Base-by-base conservation (phyloP, 2,113 vertebrate species). In the Tragelaphus scriptus region DNA sequence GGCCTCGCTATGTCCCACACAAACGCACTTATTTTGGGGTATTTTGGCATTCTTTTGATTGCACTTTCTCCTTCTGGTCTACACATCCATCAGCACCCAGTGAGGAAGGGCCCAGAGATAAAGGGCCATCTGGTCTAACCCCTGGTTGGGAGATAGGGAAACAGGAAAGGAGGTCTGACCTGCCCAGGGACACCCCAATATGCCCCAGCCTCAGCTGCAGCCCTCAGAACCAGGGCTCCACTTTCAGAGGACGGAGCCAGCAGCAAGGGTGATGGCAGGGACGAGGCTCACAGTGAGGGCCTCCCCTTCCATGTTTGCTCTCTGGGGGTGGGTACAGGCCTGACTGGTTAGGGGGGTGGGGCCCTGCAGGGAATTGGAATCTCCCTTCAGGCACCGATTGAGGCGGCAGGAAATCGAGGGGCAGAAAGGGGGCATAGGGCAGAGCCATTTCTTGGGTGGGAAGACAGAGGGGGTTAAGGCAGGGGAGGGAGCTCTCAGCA, bases 121-220 rank as follows among this genome's bases (percentile, higher is more conserved):
- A 80, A 90, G 55, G 23, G 25, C 55, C 53, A 23, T 61, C 71
- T 88, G 94, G 55, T 79, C 92, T 65, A 92, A 92, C 75, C 19
- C 13, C 17, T 1, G 3, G 12, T 7, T 47, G 17, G 17, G 58
- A 5, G 19, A 0, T 6, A 36, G 71, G 10, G 51, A 65, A 91
- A 65, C 1, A 5, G 23, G 36, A 61, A 11, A 21, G 21, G 14
- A n/a, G n/a, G 15, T 9, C 16, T 17, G 28, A 28, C 51, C 26
- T 6, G 11, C n/a, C 88, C 77, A 55, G 36, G 2, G 61, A 63
- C 7, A 19, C 36, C 26, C 55, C 32, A 44, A 8, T 2, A 5
- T 6, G 75, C 17, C 30, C 25, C 12, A 4, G 26, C 56, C 53
- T 47, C 12, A 49, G 44, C 28, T 63, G 32, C 17, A 26, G 95